Evolutionary conservation across 2,888 invertebrate species (phyloP).

Genomic region (Patella pellucida): DNA sequence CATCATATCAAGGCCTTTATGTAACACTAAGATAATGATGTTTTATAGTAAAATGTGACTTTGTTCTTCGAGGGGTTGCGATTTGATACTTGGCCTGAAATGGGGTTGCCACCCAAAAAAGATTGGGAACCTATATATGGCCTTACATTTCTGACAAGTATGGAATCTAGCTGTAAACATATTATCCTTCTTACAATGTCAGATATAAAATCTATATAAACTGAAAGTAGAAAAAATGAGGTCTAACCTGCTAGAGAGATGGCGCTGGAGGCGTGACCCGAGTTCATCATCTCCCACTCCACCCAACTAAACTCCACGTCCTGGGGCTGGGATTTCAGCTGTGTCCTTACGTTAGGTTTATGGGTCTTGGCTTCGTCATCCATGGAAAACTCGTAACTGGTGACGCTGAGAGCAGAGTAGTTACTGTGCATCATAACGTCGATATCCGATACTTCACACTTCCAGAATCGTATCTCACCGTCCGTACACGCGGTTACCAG

Average conservation of each 20-base stretch:
- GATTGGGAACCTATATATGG: too few relatives aligned
- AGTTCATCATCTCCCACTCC: constrained; percentile 88
- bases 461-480: constrained; percentile 79
- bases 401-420: constrained; percentile 31
- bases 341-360: constrained; percentile 22
- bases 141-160: background rate
- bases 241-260: constrained; percentile 81
- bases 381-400: constrained; percentile 44
- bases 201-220: background rate
- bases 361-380: constrained; percentile 46
- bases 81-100: too few relatives aligned
- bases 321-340: constrained; percentile 24
- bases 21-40: too few relatives aligned
- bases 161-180: background rate
- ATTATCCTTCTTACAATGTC: background rate
- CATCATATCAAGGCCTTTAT: too few relatives aligned
- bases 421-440: constrained; percentile 14
- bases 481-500: constrained; percentile 96
- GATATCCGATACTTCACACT: constrained; percentile 54
- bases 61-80: too few relatives aligned
- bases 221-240: background rate
- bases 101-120: too few relatives aligned
- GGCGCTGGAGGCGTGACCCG: constrained; percentile 77
- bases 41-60: too few relatives aligned
- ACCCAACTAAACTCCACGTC: constrained; percentile 80